A percentile compares a stretch with the other conserved stretches of the same genome.
phyloP scores from a whole-genome alignment of 1,140 invertebrate species.

The Aphelinus atriplicis region DNA sequence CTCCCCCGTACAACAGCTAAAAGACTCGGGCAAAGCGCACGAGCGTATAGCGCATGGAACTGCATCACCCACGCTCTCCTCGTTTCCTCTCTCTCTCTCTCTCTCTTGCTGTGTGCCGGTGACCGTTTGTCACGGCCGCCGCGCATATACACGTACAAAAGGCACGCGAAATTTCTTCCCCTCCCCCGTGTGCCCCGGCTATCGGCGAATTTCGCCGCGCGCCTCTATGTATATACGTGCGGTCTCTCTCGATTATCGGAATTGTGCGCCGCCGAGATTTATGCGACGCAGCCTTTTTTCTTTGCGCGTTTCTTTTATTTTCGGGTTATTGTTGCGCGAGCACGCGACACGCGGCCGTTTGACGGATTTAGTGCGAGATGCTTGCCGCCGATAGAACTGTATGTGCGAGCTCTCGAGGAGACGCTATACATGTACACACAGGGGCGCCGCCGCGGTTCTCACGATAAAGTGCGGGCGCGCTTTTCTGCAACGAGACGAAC shows the following conservation, averaged over 20 bases:
- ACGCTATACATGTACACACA: too few relatives aligned
- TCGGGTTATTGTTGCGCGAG: not conserved
- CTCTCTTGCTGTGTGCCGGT: not conserved
- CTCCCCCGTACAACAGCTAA: too few relatives aligned
- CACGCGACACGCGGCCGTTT: not conserved
- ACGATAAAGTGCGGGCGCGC: not conserved
- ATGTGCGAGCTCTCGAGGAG: not conserved
- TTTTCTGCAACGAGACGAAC: too few relatives aligned
- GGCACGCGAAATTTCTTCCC: conserved; percentile 11
- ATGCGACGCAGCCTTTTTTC: not conserved
- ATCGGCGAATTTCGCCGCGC: not conserved
- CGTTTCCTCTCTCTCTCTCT: not conserved
- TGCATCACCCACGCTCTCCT: too few relatives aligned
- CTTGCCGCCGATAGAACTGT: conserved; percentile 11
- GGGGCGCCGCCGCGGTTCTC: not conserved
- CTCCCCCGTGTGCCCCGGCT: not conserved
- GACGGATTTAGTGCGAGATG: conserved; percentile 29
- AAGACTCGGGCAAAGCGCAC: too few relatives aligned
- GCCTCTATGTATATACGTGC: not conserved
- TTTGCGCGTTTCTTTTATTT: too few relatives aligned
- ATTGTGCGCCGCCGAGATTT: conserved; percentile 24
- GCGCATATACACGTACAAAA: conserved; percentile 1
- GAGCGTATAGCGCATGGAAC: too few relatives aligned
- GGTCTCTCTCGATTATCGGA: conserved; percentile 11
- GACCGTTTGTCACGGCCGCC: conserved; percentile 22